Base-by-base conservation (phyloP, 2,888 invertebrate species). In the Idaea dimidiata region DNA sequence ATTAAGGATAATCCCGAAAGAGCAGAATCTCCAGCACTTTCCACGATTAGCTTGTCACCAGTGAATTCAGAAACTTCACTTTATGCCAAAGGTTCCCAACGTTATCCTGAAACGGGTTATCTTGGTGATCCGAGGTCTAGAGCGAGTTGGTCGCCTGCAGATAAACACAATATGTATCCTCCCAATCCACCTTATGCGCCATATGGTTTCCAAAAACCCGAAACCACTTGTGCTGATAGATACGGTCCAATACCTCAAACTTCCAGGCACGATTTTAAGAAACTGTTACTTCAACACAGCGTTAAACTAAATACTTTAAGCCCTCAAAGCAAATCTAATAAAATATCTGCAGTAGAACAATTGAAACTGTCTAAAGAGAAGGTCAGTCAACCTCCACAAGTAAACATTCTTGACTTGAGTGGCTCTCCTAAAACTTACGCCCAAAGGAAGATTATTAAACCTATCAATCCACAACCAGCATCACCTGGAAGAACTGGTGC, bases 181-280 rank as follows among this genome's bases (percentile, higher is more conserved):
- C 81, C 82, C 10, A 73, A 79, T 54, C 68, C 75, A 18, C 72
- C 68, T 62, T 67, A 70, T 53, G 72, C 70, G 54, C 63, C 72
- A 10, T 84, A 80, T 67, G 79, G 77, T 63, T 57, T 72, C 58
- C 87, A 82, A 68, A 91, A 88, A 68, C 84, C 81, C 72, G 90
- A 89, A 61, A 87, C 87, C 5, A 89, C 87, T 1, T 95, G 95
- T 72, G 94, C 94, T 6, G 95, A 95, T 82, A 92, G 95, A 68
- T 93, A 94, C 73, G 95, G 94, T 0, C 91, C 94, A 1, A 72
- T 86, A 58, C 94, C 95, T 64, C 95, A 96, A 78, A 97, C 97
- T 0, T 97, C 96, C 1, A 93, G 97, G 66, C 92, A 96, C 79
- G 97, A 97, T 86, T 97, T 97, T 82, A 97, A 97, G 82, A 95